Evolutionary conservation across 2,797 vertebrate species (phyloP), one percentile per base, ranked within the genome.

Genomic region (Luscinia megarhynchos): DNA sequence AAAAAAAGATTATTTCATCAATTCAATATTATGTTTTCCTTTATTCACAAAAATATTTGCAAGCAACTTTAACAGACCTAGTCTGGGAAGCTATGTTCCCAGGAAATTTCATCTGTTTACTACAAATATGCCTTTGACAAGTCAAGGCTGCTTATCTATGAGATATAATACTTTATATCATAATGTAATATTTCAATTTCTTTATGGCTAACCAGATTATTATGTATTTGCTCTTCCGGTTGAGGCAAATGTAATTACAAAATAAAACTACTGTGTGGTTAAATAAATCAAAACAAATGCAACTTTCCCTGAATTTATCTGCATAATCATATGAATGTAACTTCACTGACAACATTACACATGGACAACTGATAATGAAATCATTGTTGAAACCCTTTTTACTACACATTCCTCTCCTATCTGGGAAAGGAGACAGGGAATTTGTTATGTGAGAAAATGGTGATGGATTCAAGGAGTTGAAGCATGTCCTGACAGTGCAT

Each of bases 361-460:
- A 32, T 19, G 32, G 46, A 57, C 26, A 83, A 61, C n/a, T 50
- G 79, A 50, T 58, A 79, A 68, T 21, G 54, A 90, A 93, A 70
- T 38, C 3, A 32, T 30, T 38, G 15, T 11, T 73, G 40, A 29
- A 68, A 41, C 62, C 32, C 12, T 82, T 84, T 81, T 81, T 55
- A 69, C 12, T n/a, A 34, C 0, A 0, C 21, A 24, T 79, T 82
- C 46, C 29, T 62, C 55, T 15, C 11, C 27, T 76, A 51, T 50
- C 4, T 43, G 24, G 18, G 48, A 79, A 89, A 64, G 50, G 68
- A 75, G 32, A 63, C 8, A 34, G 43, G 27, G 67, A 82, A 89
- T 59, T 63, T 0, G 0, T 38, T n/a, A 55, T 18, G 45, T 0
- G 0, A 69, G 53, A 84, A 82, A 89, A 41, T 24, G 45, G 18